Evolutionary conservation across 2,797 vertebrate genomes (phyloP).

Genomic region (Schizopygopsis malacanthus): DNA sequence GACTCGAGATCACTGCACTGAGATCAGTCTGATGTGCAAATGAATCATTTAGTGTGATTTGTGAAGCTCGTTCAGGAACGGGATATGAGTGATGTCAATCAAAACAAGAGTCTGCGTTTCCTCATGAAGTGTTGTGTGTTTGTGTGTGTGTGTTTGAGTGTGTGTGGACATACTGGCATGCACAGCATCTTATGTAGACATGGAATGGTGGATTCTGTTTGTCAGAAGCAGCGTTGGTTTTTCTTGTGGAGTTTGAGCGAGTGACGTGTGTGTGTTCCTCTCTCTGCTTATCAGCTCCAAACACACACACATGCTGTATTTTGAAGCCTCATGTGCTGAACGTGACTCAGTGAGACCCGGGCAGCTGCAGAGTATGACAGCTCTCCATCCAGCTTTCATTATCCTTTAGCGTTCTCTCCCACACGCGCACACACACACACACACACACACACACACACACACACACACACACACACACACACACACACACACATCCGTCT

Average conservation of each 20-base stretch:
- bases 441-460: slow-evolving; percentile 21
- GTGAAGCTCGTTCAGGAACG: background rate
- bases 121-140: background rate
- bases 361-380: background rate
- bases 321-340: background rate
- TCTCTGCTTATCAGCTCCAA: slow-evolving; percentile 36
- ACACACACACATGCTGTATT: slow-evolving; percentile 35
- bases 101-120: too few species aligned
- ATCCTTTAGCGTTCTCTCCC: background rate
- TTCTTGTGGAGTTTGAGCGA: slow-evolving; percentile 8
- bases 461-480: too few species aligned
- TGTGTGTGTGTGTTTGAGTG: background rate
- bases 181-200: background rate
- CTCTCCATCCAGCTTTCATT: background rate
- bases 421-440: background rate
- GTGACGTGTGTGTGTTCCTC: slow-evolving; percentile 19
- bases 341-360: too few species aligned
- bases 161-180: too few species aligned
- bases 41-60: background rate
- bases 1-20: background rate
- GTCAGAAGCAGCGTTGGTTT: background rate
- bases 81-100: background rate
- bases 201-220: background rate
- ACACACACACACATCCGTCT: slow-evolving; percentile 45
- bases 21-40: background rate